phyloP scores from a whole-genome alignment of 1,140 invertebrate species.

The Lepidotrigona ventralis region DNA sequence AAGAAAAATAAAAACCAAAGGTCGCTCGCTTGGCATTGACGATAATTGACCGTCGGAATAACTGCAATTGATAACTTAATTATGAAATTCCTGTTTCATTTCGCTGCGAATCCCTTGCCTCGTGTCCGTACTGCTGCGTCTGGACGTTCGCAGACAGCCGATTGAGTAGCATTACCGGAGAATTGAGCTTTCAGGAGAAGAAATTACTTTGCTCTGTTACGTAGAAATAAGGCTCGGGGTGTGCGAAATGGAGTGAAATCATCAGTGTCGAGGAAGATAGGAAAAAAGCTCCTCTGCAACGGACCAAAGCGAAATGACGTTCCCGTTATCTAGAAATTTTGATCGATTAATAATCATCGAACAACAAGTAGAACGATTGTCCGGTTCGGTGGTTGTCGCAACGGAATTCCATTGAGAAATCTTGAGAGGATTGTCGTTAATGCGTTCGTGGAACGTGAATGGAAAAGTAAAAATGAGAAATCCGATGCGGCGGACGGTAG shows the following conservation, averaged over 20 bases:
- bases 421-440: neutral
- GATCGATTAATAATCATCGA: neutral
- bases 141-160: neutral
- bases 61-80: constrained; percentile 65
- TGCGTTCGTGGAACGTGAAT: neutral
- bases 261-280: neutral
- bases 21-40: constrained; percentile 40
- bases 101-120: constrained; percentile 35
- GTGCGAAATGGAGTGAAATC: neutral
- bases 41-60: constrained; percentile 63
- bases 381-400: neutral
- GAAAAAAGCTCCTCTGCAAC: neutral
- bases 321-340: neutral
- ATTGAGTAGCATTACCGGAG: constrained; percentile 23
- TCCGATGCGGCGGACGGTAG: neutral
- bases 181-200: constrained; percentile 14
- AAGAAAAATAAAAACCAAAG: constrained; percentile 46
- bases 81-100: constrained; percentile 62
- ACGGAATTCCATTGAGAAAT: neutral
- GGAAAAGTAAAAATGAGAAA: too few species aligned
- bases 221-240: constrained; percentile 10
- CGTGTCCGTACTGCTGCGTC: neutral
- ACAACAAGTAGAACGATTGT: too few species aligned
- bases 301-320: neutral
- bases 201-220: constrained; percentile 32